phyloP scores from a whole-genome alignment of 2,797 vertebrate species.

The Lagocephalus sceleratus region DNA sequence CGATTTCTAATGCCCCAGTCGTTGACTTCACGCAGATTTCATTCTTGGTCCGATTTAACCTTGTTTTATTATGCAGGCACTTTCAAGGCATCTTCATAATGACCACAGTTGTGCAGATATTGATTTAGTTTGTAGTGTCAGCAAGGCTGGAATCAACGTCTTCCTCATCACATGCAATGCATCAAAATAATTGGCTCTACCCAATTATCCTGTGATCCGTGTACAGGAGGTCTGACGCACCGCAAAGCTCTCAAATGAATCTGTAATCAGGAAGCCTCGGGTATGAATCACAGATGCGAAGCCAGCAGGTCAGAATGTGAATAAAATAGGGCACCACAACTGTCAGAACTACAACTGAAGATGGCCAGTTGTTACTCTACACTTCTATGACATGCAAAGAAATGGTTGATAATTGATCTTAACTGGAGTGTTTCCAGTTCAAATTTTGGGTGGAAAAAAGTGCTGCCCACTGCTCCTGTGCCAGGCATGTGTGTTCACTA shows the following conservation, averaged over 20 bases:
- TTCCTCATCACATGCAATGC: conserved; percentile 52
- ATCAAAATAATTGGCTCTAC: conserved; percentile 68
- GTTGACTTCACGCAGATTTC: background rate
- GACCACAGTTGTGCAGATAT: conserved; percentile 39
- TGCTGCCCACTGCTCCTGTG: too few species aligned
- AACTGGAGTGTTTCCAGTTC: too few species aligned
- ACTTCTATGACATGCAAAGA: background rate
- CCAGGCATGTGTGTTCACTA: too few species aligned
- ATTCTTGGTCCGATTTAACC: conserved; percentile 29
- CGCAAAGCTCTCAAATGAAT: conserved; percentile 46
- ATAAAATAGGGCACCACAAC: conserved; percentile 26
- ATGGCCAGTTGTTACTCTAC: conserved; percentile 5
- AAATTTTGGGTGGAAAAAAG: too few species aligned
- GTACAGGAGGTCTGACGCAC: conserved; percentile 54
- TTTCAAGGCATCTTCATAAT: conserved; percentile 34
- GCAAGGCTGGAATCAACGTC: conserved; percentile 40
- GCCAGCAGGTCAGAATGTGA: conserved; percentile 34
- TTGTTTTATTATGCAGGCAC: conserved; percentile 21
- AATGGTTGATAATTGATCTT: too few species aligned
- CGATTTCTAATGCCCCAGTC: background rate
- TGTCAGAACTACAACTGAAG: conserved; percentile 10
- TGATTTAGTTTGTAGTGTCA: conserved; percentile 41
- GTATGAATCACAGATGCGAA: conserved; percentile 55
- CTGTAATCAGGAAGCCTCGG: conserved; percentile 50
- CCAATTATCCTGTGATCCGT: conserved; percentile 69